These are phyloP conservation scores for Ceratitis capitata DNA, from an alignment of 1,140 invertebrate genomes.

Conservation along the genomic window DNA sequence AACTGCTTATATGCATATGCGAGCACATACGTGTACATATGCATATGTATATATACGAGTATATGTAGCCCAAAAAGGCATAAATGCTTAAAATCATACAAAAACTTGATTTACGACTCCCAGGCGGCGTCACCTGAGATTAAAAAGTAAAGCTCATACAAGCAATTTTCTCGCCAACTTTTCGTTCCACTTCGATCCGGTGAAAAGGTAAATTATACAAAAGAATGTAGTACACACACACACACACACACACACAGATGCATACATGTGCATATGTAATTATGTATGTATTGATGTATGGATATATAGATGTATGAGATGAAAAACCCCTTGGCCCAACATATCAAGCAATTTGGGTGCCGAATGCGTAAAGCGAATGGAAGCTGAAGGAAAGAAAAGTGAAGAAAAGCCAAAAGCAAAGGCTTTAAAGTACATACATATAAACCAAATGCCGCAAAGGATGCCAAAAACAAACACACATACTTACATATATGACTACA, in stretches of 20 bases:
- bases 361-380: neutral
- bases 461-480: neutral
- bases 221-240: neutral
- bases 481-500: neutral
- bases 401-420: conserved; percentile 7
- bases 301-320: neutral
- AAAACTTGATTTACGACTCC: conserved; percentile 61
- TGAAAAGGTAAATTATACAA: conserved; percentile 29
- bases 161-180: conserved; percentile 23
- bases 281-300: neutral
- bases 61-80: neutral
- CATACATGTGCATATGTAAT: neutral
- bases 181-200: conserved; percentile 9
- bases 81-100: conserved; percentile 7
- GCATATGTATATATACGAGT: neutral
- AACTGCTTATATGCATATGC: neutral
- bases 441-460: conserved; percentile 16
- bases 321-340: neutral
- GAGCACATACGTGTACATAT: no score
- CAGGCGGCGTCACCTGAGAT: conserved; percentile 65
- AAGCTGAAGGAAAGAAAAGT: neutral
- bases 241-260: no score
- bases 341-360: neutral
- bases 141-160: conserved; percentile 57
- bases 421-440: neutral